Evolutionary conservation across 2,113 vertebrate genomes (phyloP).

Genomic region (Dermatemys mawii): DNA sequence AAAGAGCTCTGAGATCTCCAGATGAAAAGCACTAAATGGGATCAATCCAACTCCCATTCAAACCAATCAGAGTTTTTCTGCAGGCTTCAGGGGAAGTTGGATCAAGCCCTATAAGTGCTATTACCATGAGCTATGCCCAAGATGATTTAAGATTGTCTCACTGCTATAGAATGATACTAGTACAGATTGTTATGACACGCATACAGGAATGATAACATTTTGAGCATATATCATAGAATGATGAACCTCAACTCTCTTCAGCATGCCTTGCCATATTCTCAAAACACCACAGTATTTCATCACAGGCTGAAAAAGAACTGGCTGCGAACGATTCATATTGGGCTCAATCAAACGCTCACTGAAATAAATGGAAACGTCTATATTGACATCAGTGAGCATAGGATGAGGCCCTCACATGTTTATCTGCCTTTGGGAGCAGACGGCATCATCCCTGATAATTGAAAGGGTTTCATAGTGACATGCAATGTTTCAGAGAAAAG

Average conservation of each 20-base stretch:
- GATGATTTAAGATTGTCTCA: background rate
- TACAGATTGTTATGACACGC: background rate
- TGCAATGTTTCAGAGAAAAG: background rate
- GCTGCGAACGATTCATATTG: background rate
- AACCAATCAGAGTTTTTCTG: background rate
- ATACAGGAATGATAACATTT: background rate
- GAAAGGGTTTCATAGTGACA: background rate
- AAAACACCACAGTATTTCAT: background rate
- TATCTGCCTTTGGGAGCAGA: background rate
- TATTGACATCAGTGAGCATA: rapidly evolving
- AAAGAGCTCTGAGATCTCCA: background rate
- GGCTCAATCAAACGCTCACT: rapidly evolving
- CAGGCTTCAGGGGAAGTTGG: background rate
- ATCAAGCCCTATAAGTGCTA: rapidly evolving
- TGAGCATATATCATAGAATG: rapidly evolving
- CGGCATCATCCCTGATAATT: background rate
- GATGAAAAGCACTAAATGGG: rapidly evolving
- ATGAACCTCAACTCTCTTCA: background rate
- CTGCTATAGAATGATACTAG: background rate
- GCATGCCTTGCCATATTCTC: background rate
- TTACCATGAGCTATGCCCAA: background rate
- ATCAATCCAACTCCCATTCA: background rate
- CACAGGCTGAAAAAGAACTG: background rate
- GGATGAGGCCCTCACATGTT: background rate
- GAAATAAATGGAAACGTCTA: background rate